A percentile compares a stretch with the other conserved stretches of the same genome.
phyloP scores from a whole-genome alignment of 1,140 invertebrate genomes.

The Venturia canescens region DNA sequence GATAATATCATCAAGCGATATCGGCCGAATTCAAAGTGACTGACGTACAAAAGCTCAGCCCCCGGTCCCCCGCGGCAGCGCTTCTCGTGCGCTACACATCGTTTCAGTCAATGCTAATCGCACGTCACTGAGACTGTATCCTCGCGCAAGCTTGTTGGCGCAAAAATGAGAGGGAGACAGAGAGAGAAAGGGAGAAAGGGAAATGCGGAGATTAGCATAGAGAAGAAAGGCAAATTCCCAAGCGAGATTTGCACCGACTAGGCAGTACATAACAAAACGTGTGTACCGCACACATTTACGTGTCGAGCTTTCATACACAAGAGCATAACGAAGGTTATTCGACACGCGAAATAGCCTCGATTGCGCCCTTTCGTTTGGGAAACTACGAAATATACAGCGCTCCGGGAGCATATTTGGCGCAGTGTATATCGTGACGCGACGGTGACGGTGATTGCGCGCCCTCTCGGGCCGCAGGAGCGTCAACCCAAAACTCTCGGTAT shows the following conservation, averaged over 20 bases:
- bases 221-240: slow-evolving; percentile 2
- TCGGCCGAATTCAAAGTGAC: slow-evolving; percentile 43
- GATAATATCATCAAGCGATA: slow-evolving; percentile 47
- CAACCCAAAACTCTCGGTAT: slow-evolving; percentile 20
- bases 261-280: slow-evolving; percentile 20
- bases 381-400: not conserved
- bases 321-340: not conserved
- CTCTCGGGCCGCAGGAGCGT: not conserved
- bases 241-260: slow-evolving; percentile 26
- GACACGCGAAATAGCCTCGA: not conserved
- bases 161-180: slow-evolving; percentile 18
- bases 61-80: not conserved
- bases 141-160: not conserved
- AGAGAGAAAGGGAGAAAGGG: slow-evolving; percentile 24
- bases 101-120: slow-evolving; percentile 44
- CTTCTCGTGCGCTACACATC: slow-evolving; percentile 22
- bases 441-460: not conserved
- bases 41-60: slow-evolving; percentile 42
- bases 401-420: not conserved
- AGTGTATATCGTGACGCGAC: not conserved
- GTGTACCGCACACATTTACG: not conserved
- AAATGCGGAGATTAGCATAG: not conserved
- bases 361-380: not conserved
- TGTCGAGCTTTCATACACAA: not conserved
- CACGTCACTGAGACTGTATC: slow-evolving; percentile 43